Conservation (phyloP, 37 sponge, comb jelly and placozoan species). For the Chondrilla cf. caribensis region DNA sequence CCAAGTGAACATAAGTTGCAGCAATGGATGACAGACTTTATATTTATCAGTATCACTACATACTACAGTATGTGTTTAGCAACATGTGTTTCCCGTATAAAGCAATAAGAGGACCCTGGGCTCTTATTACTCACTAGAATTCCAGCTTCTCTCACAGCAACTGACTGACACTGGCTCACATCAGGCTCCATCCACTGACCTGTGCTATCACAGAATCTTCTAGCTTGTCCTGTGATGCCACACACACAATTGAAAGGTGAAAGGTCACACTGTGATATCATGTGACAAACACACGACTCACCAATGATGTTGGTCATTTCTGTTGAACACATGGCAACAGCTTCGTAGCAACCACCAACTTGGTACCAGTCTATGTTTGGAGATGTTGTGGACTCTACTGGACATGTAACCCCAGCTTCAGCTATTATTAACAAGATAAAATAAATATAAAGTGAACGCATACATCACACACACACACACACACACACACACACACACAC, state of each 20-base stretch:
- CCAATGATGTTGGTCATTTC: neutral
- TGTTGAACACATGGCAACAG: neutral
- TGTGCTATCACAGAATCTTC: neutral
- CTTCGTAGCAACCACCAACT: neutral
- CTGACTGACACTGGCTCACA: neutral
- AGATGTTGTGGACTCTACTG: neutral
- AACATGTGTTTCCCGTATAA: too few species aligned
- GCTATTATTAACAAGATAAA: neutral
- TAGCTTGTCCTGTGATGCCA: neutral
- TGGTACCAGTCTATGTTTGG: neutral
- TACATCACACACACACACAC: too few species aligned
- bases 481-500: too few species aligned
- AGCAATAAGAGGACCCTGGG: too few species aligned
- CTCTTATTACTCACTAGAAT: neutral
- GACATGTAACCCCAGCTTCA: neutral
- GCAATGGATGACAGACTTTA: too few species aligned
- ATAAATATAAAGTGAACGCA: neutral
- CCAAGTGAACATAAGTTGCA: too few species aligned
- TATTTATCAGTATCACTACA: too few species aligned
- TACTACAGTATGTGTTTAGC: too few species aligned
- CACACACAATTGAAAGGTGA: neutral
- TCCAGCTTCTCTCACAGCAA: neutral
- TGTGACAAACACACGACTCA: neutral
- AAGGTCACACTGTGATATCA: neutral
- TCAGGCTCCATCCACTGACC: slow-evolving; percentile 10